Evolutionary conservation across 1,140 invertebrate species (phyloP).

Genomic region (Musca domestica): DNA sequence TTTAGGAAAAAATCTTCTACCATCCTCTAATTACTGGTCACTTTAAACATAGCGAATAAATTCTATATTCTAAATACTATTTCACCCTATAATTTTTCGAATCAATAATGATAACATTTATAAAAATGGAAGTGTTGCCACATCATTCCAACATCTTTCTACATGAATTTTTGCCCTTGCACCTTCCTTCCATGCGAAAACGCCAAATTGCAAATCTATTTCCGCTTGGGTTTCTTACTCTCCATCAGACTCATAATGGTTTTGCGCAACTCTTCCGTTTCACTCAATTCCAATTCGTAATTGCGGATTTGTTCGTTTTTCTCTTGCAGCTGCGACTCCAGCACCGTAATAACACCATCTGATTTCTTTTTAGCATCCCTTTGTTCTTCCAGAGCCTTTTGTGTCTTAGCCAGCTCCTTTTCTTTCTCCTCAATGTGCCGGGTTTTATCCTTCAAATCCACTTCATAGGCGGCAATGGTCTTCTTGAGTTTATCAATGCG

Average conservation of each 20-base stretch:
- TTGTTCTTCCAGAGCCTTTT: slow-evolving; percentile 45
- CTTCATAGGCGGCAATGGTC: slow-evolving; percentile 42
- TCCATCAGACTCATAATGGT: slow-evolving; percentile 52
- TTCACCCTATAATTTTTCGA: not conserved
- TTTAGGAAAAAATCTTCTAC: too few relatives aligned
- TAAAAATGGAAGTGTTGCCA: not conserved
- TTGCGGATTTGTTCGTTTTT: slow-evolving; percentile 48
- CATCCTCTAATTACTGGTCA: too few relatives aligned
- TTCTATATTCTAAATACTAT: too few relatives aligned
- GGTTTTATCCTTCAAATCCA: slow-evolving; percentile 45
- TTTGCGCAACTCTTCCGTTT: slow-evolving; percentile 50
- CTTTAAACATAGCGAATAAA: too few relatives aligned
- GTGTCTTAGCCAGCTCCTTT: slow-evolving; percentile 39
- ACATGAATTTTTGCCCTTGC: too few relatives aligned
- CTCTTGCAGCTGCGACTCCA: slow-evolving; percentile 46
- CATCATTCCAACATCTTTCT: too few relatives aligned
- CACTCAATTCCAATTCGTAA: slow-evolving; percentile 46
- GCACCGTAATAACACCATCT: slow-evolving; percentile 43
- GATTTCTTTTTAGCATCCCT: slow-evolving; percentile 46
- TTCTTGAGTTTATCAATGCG: slow-evolving; percentile 50
- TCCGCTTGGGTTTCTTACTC: slow-evolving; percentile 51
- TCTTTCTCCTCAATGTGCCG: slow-evolving; percentile 45
- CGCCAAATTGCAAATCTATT: slow-evolving; percentile 19
- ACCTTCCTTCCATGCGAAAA: not conserved
- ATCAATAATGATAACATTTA: not conserved